Percentiles rank a stretch among this genome's conserved stretches.
These are phyloP conservation scores for Phengaris alcon DNA, from an alignment of 2,888 invertebrate genomes.

Conservation along the genomic window DNA sequence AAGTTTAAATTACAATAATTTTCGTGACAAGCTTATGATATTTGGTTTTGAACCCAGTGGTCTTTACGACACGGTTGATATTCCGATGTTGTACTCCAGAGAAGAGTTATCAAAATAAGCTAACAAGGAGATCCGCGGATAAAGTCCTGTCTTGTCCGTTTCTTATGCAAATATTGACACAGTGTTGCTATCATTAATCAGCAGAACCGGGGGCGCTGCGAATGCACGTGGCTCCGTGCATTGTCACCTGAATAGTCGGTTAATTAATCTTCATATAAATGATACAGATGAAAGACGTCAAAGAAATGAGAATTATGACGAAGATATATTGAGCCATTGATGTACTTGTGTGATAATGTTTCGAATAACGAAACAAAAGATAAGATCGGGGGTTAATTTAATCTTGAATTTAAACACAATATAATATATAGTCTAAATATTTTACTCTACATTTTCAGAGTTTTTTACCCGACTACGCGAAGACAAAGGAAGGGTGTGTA, in stretches of 20 bases:
- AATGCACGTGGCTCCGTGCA: constrained; percentile 41
- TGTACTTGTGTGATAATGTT: not conserved
- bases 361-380: not conserved
- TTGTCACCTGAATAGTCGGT: constrained; percentile 31
- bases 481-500: too few relatives aligned
- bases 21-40: not conserved
- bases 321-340: not conserved
- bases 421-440: too few relatives aligned
- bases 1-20: constrained; percentile 36
- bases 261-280: constrained; percentile 28
- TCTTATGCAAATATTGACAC: constrained; percentile 79
- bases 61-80: constrained; percentile 38
- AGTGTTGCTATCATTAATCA: constrained; percentile 76
- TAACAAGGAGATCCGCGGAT: constrained; percentile 63
- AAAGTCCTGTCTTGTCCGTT: constrained; percentile 65
- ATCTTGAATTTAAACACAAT: too few relatives aligned
- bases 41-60: not conserved
- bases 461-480: too few relatives aligned
- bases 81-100: constrained; percentile 37
- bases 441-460: too few relatives aligned
- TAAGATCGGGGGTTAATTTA: not conserved
- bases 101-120: constrained; percentile 63
- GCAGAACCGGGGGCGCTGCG: constrained; percentile 54
- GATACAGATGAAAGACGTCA: not conserved
- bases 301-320: constrained; percentile 3